These are phyloP conservation scores for Diplodus sargus DNA, from an alignment of 2,797 vertebrate species.

Conservation along the genomic window DNA sequence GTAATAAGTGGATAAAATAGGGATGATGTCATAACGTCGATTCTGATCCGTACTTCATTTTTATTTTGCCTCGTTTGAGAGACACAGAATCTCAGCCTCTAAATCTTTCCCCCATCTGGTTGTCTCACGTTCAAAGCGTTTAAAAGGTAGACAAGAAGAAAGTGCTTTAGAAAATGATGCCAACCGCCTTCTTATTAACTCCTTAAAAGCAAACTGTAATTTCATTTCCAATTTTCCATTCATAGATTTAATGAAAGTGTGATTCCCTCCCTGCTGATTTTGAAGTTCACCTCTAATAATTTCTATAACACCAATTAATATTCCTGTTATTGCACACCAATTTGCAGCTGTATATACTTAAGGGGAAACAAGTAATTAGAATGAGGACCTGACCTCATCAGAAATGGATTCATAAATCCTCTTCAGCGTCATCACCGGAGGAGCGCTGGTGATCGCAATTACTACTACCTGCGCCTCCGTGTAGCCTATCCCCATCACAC, in stretches of 20 bases:
- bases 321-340: slow-evolving; percentile 55
- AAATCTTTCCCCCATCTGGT: background rate
- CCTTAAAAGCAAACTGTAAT: slow-evolving; percentile 3
- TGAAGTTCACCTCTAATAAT: slow-evolving; percentile 56
- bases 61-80: background rate
- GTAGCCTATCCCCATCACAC: slow-evolving; percentile 26
- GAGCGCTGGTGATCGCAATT: slow-evolving; percentile 61
- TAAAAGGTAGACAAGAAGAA: slow-evolving; percentile 1
- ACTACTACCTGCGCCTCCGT: slow-evolving; percentile 36
- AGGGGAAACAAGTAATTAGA: slow-evolving; percentile 70
- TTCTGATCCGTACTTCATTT: background rate
- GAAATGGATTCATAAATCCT: slow-evolving; percentile 57
- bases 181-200: slow-evolving; percentile 17
- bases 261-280: slow-evolving; percentile 43
- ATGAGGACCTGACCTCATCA: slow-evolving; percentile 74
- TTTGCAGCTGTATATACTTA: slow-evolving; percentile 64
- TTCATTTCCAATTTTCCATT: slow-evolving; percentile 21
- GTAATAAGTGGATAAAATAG: background rate
- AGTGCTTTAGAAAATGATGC: background rate
- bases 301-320: slow-evolving; percentile 61
- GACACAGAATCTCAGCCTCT: background rate
- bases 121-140: background rate
- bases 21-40: background rate
- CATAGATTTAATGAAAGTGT: slow-evolving; percentile 47
- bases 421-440: slow-evolving; percentile 58